These are phyloP conservation scores for Hippopotamus amphibius DNA, from an alignment of 2,113 vertebrate genomes.

Conservation along the genomic window DNA sequence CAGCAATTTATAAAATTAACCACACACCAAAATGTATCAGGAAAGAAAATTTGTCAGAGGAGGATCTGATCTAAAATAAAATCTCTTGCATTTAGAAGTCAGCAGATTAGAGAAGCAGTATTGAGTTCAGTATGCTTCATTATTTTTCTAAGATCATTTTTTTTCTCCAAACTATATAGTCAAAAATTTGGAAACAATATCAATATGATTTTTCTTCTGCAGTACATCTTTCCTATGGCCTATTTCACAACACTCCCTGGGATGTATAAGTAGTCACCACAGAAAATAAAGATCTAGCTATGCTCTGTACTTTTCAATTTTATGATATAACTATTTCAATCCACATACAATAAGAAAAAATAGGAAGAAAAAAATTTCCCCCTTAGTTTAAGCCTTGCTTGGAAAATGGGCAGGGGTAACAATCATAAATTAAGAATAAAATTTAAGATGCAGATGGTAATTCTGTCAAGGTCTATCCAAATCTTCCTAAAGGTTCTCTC, in stretches of 20 bases:
- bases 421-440: constrained; percentile 48
- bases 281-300: not conserved
- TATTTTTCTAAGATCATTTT: constrained; percentile 15
- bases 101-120: not conserved
- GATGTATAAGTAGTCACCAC: not conserved
- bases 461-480: not conserved
- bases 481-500: not conserved
- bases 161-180: not conserved
- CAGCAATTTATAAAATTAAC: constrained; percentile 56
- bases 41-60: constrained; percentile 44
- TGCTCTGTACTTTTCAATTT: not conserved
- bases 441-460: constrained; percentile 21
- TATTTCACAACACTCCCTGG: not conserved
- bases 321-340: not conserved
- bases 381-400: not conserved
- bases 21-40: not conserved
- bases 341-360: not conserved
- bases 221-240: not conserved
- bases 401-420: not conserved
- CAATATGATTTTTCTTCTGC: not conserved
- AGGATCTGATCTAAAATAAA: constrained; percentile 1
- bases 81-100: constrained; percentile 21
- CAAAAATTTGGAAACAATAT: not conserved
- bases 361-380: constrained; percentile 20
- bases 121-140: not conserved